A percentile compares a stretch with the other conserved stretches of the same genome.
Conservation (phyloP, 2,888 invertebrate species). For the Thysanoteuthis rhombus region DNA sequence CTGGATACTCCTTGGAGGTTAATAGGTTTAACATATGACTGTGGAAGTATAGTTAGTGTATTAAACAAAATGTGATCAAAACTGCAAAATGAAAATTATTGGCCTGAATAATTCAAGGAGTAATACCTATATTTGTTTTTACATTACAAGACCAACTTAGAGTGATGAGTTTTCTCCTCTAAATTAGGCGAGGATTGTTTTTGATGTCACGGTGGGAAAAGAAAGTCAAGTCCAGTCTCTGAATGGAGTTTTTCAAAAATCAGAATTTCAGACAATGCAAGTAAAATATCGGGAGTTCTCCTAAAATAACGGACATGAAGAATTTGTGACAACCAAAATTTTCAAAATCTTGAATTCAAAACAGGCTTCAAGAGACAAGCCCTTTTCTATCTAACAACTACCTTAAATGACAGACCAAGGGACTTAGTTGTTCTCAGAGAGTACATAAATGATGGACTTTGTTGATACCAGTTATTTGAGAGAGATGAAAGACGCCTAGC, state of each 20-base stretch:
- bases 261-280: background rate
- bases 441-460: background rate
- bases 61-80: background rate
- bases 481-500: too few species aligned
- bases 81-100: background rate
- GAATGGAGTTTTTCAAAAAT: too few species aligned
- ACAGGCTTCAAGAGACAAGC: background rate
- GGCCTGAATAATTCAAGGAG: background rate
- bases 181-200: too few species aligned
- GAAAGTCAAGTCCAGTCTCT: too few species aligned
- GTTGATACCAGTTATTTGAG: background rate
- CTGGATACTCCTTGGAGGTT: too few species aligned
- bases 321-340: background rate
- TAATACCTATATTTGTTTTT: too few species aligned
- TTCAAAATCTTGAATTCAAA: background rate
- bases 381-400: background rate
- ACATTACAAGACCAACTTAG: too few species aligned
- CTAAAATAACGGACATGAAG: background rate
- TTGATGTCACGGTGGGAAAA: too few species aligned
- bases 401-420: background rate
- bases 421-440: background rate
- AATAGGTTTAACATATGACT: too few species aligned
- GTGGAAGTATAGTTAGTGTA: background rate
- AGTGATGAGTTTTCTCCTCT: too few species aligned
- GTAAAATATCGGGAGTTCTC: background rate